A percentile compares a stretch with the other conserved stretches of the same genome.
phyloP scores from a whole-genome alignment of 2,888 invertebrate genomes.

The Cylloceria caligata region DNA sequence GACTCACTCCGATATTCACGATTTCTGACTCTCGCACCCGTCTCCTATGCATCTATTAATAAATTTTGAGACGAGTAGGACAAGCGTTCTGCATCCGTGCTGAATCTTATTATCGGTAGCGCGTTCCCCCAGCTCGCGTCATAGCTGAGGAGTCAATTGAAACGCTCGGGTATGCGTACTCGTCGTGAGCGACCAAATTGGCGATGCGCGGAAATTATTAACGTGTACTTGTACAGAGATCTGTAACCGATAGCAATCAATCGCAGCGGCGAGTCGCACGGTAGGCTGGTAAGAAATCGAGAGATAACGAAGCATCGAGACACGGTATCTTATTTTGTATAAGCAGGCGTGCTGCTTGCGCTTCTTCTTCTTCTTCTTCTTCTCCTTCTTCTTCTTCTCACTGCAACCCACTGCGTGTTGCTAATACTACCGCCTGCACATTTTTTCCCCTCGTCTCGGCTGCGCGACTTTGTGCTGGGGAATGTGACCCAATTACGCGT shows the following conservation, averaged over 20 bases:
- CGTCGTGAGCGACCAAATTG: not conserved
- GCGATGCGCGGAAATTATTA: not conserved
- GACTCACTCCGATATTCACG: slow-evolving; percentile 44
- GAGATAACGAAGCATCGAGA: too few species aligned
- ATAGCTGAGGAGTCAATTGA: too few species aligned
- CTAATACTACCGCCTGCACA: not conserved
- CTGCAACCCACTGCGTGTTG: too few species aligned
- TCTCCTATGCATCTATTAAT: slow-evolving; percentile 49
- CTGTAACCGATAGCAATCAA: too few species aligned
- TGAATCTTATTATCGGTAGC: slow-evolving; percentile 60
- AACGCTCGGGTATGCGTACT: slow-evolving; percentile 8
- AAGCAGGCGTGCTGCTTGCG: too few species aligned
- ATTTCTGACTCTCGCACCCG: slow-evolving; percentile 15
- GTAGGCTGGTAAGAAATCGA: not conserved
- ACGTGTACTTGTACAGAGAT: not conserved
- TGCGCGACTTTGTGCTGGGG: slow-evolving; percentile 25
- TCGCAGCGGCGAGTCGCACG: not conserved
- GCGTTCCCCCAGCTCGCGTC: slow-evolving; percentile 20
- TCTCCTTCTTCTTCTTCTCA: not conserved
- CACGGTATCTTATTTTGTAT: too few species aligned
- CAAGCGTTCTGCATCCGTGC: slow-evolving; percentile 61
- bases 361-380: not conserved
- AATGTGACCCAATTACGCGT: slow-evolving; percentile 58
- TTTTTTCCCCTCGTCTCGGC: slow-evolving; percentile 18
- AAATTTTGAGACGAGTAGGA: slow-evolving; percentile 35